phyloP scores from a whole-genome alignment of 2,888 invertebrate species.

The Lasius fuliginosus region DNA sequence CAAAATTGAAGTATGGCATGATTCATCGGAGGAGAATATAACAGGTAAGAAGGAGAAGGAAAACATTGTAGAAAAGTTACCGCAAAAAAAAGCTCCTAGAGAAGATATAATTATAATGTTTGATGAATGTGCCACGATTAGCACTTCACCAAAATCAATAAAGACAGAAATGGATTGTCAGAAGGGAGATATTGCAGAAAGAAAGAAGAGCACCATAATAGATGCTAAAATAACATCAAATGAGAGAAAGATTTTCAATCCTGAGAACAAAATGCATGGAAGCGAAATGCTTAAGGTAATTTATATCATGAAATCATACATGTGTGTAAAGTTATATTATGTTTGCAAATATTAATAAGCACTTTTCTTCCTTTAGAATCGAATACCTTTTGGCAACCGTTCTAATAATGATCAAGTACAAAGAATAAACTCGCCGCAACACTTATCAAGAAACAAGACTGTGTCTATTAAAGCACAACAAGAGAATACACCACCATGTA shows the following conservation, averaged over 20 bases:
- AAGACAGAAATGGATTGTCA: slow-evolving; percentile 59
- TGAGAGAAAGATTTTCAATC: slow-evolving; percentile 68
- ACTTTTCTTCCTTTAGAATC: slow-evolving; percentile 73
- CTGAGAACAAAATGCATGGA: slow-evolving; percentile 65
- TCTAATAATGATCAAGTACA: slow-evolving; percentile 78
- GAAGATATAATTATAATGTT: slow-evolving; percentile 80
- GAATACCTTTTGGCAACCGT: slow-evolving; percentile 82
- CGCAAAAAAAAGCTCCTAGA: slow-evolving; percentile 31
- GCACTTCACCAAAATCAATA: slow-evolving; percentile 42
- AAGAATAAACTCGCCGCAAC: slow-evolving; percentile 75
- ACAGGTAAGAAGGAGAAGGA: slow-evolving; percentile 44
- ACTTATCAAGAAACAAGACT: slow-evolving; percentile 72
- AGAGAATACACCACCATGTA: slow-evolving; percentile 81
- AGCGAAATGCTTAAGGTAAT: slow-evolving; percentile 70
- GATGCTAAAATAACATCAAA: slow-evolving; percentile 68
- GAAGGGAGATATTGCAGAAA: slow-evolving; percentile 57
- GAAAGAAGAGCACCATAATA: slow-evolving; percentile 57
- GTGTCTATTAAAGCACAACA: slow-evolving; percentile 71
- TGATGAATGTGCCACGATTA: slow-evolving; percentile 70
- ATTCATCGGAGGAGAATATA: slow-evolving; percentile 67
- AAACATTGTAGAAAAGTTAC: slow-evolving; percentile 27
- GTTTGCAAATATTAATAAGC: slow-evolving; percentile 13
- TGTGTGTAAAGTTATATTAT: slow-evolving; percentile 2
- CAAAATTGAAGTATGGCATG: slow-evolving; percentile 81
- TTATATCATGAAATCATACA: slow-evolving; percentile 1